These are phyloP conservation scores for Drosophila elegans DNA, from an alignment of 1,140 invertebrate species.

Conservation along the genomic window DNA sequence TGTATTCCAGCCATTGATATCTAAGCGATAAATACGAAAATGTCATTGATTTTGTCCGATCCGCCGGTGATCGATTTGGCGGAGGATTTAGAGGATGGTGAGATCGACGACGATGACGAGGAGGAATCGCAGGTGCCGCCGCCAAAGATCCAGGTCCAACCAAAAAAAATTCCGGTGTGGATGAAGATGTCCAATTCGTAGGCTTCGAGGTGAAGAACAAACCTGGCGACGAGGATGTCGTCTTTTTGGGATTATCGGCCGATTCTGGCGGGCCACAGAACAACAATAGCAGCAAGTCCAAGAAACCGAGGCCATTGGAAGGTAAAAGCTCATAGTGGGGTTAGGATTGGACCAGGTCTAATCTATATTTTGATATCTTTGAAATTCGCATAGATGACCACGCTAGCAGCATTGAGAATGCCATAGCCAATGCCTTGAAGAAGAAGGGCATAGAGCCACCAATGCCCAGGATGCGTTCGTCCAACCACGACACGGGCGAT, in stretches of 20 bases:
- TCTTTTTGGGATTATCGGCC: slow-evolving; percentile 35
- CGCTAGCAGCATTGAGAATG: slow-evolving; percentile 91
- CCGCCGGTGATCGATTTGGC: slow-evolving; percentile 55
- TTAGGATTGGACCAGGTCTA: too few relatives aligned
- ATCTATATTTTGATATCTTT: too few relatives aligned
- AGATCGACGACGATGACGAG: slow-evolving; percentile 87
- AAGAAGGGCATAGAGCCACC: slow-evolving; percentile 86
- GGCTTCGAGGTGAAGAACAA: slow-evolving; percentile 53
- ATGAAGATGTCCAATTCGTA: slow-evolving; percentile 58
- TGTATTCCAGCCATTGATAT: background rate
- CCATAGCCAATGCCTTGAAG: slow-evolving; percentile 89
- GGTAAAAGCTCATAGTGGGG: slow-evolving; percentile 33
- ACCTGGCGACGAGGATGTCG: slow-evolving; percentile 50
- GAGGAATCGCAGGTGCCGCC: slow-evolving; percentile 50
- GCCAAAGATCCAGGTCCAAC: slow-evolving; percentile 1
- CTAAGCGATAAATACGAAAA: slow-evolving; percentile 19
- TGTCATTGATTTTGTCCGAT: slow-evolving; percentile 47
- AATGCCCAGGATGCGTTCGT: slow-evolving; percentile 65
- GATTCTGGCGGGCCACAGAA: slow-evolving; percentile 4
- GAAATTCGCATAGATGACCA: slow-evolving; percentile 87
- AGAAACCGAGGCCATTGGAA: slow-evolving; percentile 68
- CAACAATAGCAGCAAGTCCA: slow-evolving; percentile 37
- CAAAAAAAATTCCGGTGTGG: slow-evolving; percentile 14
- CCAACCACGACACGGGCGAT: slow-evolving; percentile 20
- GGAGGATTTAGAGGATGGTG: slow-evolving; percentile 87